Evolutionary conservation across 2,888 invertebrate genomes (phyloP), one percentile per base, ranked within the genome.

Genomic region (Dasypolia templi): DNA sequence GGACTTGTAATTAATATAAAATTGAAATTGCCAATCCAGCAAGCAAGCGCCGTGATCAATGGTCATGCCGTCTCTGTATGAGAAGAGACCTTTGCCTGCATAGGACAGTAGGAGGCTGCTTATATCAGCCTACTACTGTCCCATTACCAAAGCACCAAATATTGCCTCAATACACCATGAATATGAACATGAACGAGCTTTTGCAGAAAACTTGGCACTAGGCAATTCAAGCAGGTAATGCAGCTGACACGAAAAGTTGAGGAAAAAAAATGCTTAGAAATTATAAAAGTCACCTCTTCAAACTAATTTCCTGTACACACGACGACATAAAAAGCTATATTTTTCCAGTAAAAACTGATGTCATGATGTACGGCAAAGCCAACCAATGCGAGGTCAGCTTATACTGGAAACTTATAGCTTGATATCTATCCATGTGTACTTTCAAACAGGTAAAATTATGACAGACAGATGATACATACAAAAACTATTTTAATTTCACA

Each of bases 281-380:
- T 42, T 7, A 14, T 63, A 35, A 35, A 29, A 64, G 22, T 19
- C 58, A 75, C 77, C 70, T 77, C 63, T 58, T 39, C 39, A 58
- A 70, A 59, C 5, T 32, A 22, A 26, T 59, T 53, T 76, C 39
- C 51, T 64, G 51, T 29, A 14, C 44, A 46, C n/a, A n/a, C n/a
- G n/a, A n/a, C n/a, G n/a, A n/a, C n/a, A n/a, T n/a, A n/a, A n/a
- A n/a, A n/a, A n/a, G n/a, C n/a, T n/a, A n/a, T n/a, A n/a, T n/a
- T n/a, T n/a, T n/a, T n/a, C n/a, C n/a, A n/a, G n/a, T n/a, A n/a
- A n/a, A n/a, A n/a, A n/a, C n/a, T n/a, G n/a, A n/a, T n/a, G n/a
- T n/a, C n/a, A n/a, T n/a, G n/a, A n/a, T n/a, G n/a, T n/a, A n/a
- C n/a, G n/a, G n/a, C n/a, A n/a, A n/a, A n/a, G n/a, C n/a, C n/a